Percentiles rank a stretch among this genome's conserved stretches.
phyloP scores from a whole-genome alignment of 2,113 vertebrate species.

The Chaetura pelagica region DNA sequence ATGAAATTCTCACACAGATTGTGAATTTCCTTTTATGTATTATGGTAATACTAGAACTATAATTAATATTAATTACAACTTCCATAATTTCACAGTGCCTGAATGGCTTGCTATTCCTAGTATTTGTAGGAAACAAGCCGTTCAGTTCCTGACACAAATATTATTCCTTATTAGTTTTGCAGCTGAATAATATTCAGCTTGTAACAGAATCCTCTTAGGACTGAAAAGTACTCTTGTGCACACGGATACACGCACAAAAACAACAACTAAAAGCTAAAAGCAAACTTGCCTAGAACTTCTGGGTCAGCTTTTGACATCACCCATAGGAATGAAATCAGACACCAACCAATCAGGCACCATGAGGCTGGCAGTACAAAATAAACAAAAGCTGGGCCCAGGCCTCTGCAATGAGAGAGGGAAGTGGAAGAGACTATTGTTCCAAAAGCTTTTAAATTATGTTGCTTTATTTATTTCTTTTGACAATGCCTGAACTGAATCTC shows the following conservation, averaged over 20 bases:
- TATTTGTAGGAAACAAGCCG: slow-evolving; percentile 18
- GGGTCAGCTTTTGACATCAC: slow-evolving; percentile 72
- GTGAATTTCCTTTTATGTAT: background rate
- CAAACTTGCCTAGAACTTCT: slow-evolving; percentile 69
- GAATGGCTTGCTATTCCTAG: background rate
- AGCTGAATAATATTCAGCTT: slow-evolving; percentile 55
- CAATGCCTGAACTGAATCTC: slow-evolving; percentile 34
- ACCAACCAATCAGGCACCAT: slow-evolving; percentile 59
- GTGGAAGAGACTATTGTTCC: slow-evolving; percentile 69
- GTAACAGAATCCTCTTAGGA: slow-evolving; percentile 62
- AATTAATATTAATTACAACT: slow-evolving; percentile 44
- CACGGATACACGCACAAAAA: slow-evolving; percentile 56
- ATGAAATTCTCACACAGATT: background rate
- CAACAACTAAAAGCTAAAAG: slow-evolving; percentile 65
- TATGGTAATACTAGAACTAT: background rate
- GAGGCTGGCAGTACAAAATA: slow-evolving; percentile 63
- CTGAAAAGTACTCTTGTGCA: slow-evolving; percentile 45
- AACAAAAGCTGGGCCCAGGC: slow-evolving; percentile 68
- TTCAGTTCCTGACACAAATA: slow-evolving; percentile 40
- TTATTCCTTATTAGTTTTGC: slow-evolving; percentile 33
- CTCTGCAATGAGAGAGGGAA: slow-evolving; percentile 63
- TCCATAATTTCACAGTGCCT: background rate
- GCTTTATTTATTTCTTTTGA: slow-evolving; percentile 62
- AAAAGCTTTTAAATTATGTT: slow-evolving; percentile 55
- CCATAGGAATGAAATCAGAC: slow-evolving; percentile 70